These are phyloP conservation scores for Camponotus fellah DNA, from an alignment of 2,888 invertebrate genomes.

Conservation along the genomic window DNA sequence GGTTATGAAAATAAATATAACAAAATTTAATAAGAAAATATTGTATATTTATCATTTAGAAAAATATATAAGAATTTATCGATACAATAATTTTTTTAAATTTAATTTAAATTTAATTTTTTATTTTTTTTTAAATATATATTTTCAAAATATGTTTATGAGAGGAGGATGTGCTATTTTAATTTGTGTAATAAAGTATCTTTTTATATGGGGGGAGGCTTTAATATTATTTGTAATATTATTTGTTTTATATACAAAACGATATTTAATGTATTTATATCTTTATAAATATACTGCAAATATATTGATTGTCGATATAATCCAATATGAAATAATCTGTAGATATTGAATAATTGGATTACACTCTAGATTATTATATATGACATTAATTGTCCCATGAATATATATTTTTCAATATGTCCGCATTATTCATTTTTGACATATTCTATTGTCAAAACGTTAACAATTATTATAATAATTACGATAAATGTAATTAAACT, in stretches of 20 bases:
- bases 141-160: not conserved
- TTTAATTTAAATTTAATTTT: not conserved
- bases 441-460: conserved; percentile 11
- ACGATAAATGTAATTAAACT: conserved; percentile 23
- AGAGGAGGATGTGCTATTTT: not conserved
- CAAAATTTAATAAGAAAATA: too few species aligned
- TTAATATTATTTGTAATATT: not conserved
- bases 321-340: conserved; percentile 7
- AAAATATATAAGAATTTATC: not conserved
- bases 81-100: not conserved
- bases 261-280: not conserved
- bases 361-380: not conserved
- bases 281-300: not conserved
- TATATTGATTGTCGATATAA: conserved; percentile 8
- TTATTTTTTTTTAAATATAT: not conserved
- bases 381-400: not conserved
- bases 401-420: not conserved
- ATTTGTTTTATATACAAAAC: not conserved
- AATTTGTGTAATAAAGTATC: not conserved
- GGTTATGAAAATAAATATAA: too few species aligned
- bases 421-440: not conserved
- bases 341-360: conserved; percentile 34
- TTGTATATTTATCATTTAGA: not conserved
- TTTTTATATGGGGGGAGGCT: not conserved
- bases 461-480: conserved; percentile 13